A percentile compares a stretch with the other conserved stretches of the same genome.
These are phyloP conservation scores for Dendrophyllia cribrosa DNA, from an alignment of 64 coral and sea anemone species.

Conservation along the genomic window DNA sequence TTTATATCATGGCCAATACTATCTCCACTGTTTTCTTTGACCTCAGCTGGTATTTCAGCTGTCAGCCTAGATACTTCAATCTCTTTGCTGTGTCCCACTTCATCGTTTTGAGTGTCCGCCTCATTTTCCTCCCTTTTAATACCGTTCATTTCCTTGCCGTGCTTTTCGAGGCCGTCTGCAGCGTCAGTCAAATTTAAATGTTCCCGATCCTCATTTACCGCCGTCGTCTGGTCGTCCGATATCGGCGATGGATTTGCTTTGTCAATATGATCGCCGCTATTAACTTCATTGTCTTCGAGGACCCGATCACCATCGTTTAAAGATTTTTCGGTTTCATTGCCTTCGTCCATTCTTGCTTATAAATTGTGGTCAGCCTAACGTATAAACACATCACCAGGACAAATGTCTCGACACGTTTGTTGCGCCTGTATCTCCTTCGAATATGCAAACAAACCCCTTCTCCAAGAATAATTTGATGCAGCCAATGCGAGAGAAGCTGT, in stretches of 20 bases:
- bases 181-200: background rate
- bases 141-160: background rate
- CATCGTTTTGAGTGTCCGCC: background rate
- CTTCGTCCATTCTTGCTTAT: slow-evolving; percentile 27
- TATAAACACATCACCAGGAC: slow-evolving; percentile 29
- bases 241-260: background rate
- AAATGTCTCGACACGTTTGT: background rate
- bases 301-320: background rate
- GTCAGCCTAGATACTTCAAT: background rate
- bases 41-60: background rate
- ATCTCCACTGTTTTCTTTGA: slow-evolving; percentile 3
- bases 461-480: background rate
- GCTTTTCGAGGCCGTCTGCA: background rate
- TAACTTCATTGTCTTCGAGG: slow-evolving; percentile 7
- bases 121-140: background rate
- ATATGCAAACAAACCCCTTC: slow-evolving; percentile 8
- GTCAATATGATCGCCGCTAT: background rate
- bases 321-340: background rate
- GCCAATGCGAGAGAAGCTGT: slow-evolving; percentile 3
- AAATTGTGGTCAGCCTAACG: background rate
- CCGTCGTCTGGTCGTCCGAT: background rate
- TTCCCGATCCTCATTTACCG: background rate
- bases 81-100: background rate
- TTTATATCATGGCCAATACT: background rate
- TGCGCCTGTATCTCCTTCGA: background rate